Base-by-base conservation (phyloP, 1,140 invertebrate genomes). In the Streblospio benedicti region DNA sequence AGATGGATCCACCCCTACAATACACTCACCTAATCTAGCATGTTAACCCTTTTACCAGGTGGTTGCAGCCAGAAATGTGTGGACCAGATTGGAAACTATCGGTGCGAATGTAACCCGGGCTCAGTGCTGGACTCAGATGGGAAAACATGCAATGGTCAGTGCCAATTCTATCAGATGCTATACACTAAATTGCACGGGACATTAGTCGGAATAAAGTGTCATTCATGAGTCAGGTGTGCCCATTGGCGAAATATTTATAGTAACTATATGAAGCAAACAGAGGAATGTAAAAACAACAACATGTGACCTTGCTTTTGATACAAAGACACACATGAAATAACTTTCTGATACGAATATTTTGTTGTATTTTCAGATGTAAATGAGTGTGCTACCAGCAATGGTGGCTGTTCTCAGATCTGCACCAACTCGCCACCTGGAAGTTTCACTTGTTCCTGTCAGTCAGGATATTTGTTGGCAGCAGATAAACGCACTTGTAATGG, bases 51-150 rank as follows among this genome's bases (percentile, higher is more conserved):
- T n/a, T n/a, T n/a, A n/a, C n/a, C n/a, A 73, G 94, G 93, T 1
- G 93, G 92, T 0, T 99, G 95, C 76, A 91, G 97, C 72, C 94
- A 98, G 71, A 90, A 95, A 62, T 82, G 81, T 61, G 70, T 79
- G 23, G 83, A 83, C 64, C 75, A 74, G 23, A 57, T 64, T n/a
- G 80, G 80, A n/a, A 75, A 74, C 4, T 81, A 73, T 60, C 65
- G 64, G 9, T 81, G 80, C 60, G 69, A 71, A 4, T 81, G 80
- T 69, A 70, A 76, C 45, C 73, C 69, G 1, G 78, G 76, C 12
- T 81, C 74, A 62, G 74, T 78, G 63, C 70, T 81, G 18, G 76
- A 75, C n/a, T 67, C 70, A 1, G 79, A 81, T 64, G 72, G 72
- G 16, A 66, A 63, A 23, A 73, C 76, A 9, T 81, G 80, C 59